These are phyloP conservation scores for Ceratina japonica DNA, from an alignment of 1,140 invertebrate genomes.

Conservation along the genomic window DNA sequence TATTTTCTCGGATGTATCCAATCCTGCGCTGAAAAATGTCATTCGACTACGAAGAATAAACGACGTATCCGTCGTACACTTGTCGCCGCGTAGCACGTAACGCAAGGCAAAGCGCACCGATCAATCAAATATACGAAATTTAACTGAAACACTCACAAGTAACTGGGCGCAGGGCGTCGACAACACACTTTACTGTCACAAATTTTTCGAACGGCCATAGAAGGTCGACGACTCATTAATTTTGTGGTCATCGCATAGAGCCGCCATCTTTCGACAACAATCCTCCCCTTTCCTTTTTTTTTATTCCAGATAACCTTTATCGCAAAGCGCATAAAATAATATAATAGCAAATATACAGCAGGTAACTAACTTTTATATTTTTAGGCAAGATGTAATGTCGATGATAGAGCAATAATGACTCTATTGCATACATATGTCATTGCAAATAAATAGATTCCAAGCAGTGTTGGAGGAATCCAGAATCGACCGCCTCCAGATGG, in stretches of 20 bases:
- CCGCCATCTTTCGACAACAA: slow-evolving; percentile 20
- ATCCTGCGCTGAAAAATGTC: slow-evolving; percentile 2
- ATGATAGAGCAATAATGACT: too few relatives aligned
- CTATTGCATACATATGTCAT: too few relatives aligned
- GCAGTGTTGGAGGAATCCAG: too few relatives aligned
- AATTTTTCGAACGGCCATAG: slow-evolving; percentile 38
- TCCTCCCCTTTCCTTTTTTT: too few relatives aligned
- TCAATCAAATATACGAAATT: slow-evolving; percentile 48
- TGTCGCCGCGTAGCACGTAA: background rate
- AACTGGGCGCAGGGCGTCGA: slow-evolving; percentile 77
- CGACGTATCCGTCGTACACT: background rate
- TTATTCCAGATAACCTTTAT: background rate
- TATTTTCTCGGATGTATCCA: slow-evolving; percentile 54
- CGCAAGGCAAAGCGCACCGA: background rate
- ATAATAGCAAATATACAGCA: too few relatives aligned
- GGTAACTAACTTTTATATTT: too few relatives aligned
- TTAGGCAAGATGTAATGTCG: too few relatives aligned
- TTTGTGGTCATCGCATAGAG: background rate
- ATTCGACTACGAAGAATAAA: background rate
- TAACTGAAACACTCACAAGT: slow-evolving; percentile 68
- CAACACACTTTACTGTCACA: slow-evolving; percentile 62
- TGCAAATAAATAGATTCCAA: too few relatives aligned
- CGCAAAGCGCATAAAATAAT: too few relatives aligned
- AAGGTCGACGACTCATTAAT: slow-evolving; percentile 6
- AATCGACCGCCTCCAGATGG: too few relatives aligned